Percentiles rank a stretch among this genome's conserved stretches.
These are phyloP conservation scores for Ancistrus triradiatus DNA, from an alignment of 2,113 vertebrate species.

Conservation along the genomic window DNA sequence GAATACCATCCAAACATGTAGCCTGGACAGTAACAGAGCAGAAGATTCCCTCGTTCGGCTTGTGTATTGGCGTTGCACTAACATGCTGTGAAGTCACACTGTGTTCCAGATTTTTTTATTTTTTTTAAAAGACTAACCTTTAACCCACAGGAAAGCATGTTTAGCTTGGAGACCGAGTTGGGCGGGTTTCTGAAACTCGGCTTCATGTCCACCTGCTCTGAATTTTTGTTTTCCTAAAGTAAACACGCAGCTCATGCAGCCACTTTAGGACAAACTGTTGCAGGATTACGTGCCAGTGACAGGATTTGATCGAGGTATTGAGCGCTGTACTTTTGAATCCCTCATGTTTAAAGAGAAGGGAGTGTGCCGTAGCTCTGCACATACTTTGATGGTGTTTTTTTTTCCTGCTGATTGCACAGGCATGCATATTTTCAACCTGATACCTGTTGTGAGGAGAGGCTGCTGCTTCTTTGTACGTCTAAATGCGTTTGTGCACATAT, in stretches of 20 bases:
- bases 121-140: neutral
- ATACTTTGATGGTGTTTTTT: neutral
- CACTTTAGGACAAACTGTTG: neutral
- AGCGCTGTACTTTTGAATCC: too few species aligned
- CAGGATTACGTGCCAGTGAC: too few species aligned
- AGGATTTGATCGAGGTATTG: too few species aligned
- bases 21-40: too few species aligned
- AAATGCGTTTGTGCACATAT: too few species aligned
- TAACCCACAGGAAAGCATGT: neutral
- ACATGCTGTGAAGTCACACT: neutral
- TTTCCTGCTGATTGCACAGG: conserved; percentile 3
- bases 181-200: neutral
- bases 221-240: neutral
- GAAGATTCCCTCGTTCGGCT: neutral
- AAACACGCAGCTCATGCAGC: too few species aligned
- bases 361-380: neutral
- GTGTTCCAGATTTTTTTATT: conserved; percentile 22
- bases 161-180: conserved; percentile 10
- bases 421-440: conserved; percentile 22
- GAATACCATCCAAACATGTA: too few species aligned
- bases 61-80: neutral
- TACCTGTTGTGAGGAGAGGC: conserved; percentile 12
- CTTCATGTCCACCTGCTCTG: neutral
- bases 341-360: too few species aligned
- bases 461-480: too few species aligned